These are phyloP conservation scores for Neodiprion lecontei DNA, from an alignment of 1,140 invertebrate species.

Conservation along the genomic window DNA sequence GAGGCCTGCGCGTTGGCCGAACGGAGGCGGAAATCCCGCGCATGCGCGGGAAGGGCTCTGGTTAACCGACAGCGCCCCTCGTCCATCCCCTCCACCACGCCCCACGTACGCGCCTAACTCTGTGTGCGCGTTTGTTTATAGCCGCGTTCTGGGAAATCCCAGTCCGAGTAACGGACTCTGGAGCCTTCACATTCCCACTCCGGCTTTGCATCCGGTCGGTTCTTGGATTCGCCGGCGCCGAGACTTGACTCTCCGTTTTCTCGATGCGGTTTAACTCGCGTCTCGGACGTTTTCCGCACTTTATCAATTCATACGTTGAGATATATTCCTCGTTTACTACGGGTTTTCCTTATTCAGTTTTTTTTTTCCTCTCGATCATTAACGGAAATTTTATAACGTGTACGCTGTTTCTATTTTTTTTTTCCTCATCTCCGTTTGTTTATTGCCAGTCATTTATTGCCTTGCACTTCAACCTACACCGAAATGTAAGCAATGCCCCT, in stretches of 20 bases:
- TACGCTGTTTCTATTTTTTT: not conserved
- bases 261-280: not conserved
- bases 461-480: too few relatives aligned
- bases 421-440: not conserved
- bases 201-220: constrained; percentile 54
- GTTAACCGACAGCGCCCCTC: constrained; percentile 38
- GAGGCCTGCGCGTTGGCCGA: not conserved
- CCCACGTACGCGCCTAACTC: constrained; percentile 5
- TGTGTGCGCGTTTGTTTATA: constrained; percentile 56
- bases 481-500: not conserved
- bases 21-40: constrained; percentile 34
- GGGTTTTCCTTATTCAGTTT: too few relatives aligned
- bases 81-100: not conserved
- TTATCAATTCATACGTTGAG: not conserved
- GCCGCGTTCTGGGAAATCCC: constrained; percentile 56
- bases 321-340: not conserved
- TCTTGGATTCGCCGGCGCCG: not conserved
- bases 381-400: not conserved
- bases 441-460: too few relatives aligned
- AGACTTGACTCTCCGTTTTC: not conserved
- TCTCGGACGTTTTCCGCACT: not conserved
- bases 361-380: not conserved
- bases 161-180: constrained; percentile 53
- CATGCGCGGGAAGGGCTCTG: constrained; percentile 36
- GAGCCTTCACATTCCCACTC: constrained; percentile 52